These are phyloP conservation scores for Serripes groenlandicus DNA, from an alignment of 2,888 invertebrate species.

Conservation along the genomic window DNA sequence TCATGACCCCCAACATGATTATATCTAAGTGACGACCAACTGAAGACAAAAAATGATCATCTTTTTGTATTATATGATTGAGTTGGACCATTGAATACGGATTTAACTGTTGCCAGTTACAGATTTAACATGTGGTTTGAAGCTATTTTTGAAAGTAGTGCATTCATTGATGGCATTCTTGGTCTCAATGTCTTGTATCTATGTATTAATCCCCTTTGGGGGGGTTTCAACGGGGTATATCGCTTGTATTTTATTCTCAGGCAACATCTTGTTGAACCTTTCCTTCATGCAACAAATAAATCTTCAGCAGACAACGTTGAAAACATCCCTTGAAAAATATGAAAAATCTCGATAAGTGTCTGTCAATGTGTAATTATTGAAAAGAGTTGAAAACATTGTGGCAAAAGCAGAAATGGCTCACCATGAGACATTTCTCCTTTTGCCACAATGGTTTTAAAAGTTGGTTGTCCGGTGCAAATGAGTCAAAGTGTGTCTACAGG, in stretches of 20 bases:
- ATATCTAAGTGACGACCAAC: slow-evolving; percentile 7
- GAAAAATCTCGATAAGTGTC: no score
- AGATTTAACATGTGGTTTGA: background rate
- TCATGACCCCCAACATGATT: slow-evolving; percentile 8
- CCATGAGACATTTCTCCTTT: background rate
- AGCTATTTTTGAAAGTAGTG: background rate
- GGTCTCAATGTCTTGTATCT: background rate
- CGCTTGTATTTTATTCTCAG: background rate
- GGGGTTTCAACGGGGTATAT: background rate
- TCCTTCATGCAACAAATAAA: background rate
- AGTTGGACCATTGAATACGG: background rate
- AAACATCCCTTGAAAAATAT: background rate
- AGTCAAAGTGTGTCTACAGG: no score
- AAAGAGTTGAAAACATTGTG: background rate
- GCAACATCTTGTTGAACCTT: background rate
- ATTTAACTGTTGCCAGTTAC: background rate
- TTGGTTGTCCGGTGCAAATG: no score
- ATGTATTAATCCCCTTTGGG: background rate
- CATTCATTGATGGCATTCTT: slow-evolving; percentile 6
- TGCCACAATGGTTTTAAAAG: no score
- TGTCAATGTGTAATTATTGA: no score
- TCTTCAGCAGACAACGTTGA: background rate
- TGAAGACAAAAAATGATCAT: slow-evolving; percentile 16
- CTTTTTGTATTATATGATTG: no score
- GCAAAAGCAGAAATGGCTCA: background rate